These are phyloP conservation scores for Drosophila macrospina DNA, from an alignment of 2,888 invertebrate species.

Conservation along the genomic window DNA sequence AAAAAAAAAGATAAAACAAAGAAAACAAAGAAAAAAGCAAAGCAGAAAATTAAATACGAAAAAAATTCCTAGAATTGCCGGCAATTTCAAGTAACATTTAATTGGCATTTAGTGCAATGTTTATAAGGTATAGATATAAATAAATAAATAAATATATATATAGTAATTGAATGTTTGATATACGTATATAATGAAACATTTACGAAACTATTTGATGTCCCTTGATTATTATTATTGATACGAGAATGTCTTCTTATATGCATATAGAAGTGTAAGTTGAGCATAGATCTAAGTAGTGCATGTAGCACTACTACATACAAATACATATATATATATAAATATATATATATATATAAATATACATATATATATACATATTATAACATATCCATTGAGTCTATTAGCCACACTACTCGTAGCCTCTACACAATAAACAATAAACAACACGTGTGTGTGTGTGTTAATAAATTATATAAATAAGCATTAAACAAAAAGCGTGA, in stretches of 20 bases:
- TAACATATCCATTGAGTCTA: slow-evolving; percentile 74
- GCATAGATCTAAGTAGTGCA: slow-evolving; percentile 13
- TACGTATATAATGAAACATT: slow-evolving; percentile 65
- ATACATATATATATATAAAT: slow-evolving; percentile 1
- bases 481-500: slow-evolving; percentile 43
- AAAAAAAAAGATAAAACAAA: slow-evolving; percentile 10
- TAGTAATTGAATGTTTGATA: slow-evolving; percentile 72
- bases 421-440: slow-evolving; percentile 2
- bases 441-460: neutral
- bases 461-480: slow-evolving; percentile 1
- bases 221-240: slow-evolving; percentile 36
- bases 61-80: slow-evolving; percentile 51
- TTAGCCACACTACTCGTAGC: slow-evolving; percentile 59
- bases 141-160: slow-evolving; percentile 40
- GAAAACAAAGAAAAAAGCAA: slow-evolving; percentile 12
- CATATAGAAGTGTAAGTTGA: slow-evolving; percentile 8
- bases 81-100: slow-evolving; percentile 52
- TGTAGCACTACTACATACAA: too few species aligned
- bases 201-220: slow-evolving; percentile 52
- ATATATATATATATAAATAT: neutral
- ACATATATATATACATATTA: neutral
- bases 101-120: slow-evolving; percentile 66
- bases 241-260: slow-evolving; percentile 13
- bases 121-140: slow-evolving; percentile 53
- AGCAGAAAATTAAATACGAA: slow-evolving; percentile 17